Conservation (phyloP, 2,113 vertebrate genomes). For the Arenaria interpres region DNA sequence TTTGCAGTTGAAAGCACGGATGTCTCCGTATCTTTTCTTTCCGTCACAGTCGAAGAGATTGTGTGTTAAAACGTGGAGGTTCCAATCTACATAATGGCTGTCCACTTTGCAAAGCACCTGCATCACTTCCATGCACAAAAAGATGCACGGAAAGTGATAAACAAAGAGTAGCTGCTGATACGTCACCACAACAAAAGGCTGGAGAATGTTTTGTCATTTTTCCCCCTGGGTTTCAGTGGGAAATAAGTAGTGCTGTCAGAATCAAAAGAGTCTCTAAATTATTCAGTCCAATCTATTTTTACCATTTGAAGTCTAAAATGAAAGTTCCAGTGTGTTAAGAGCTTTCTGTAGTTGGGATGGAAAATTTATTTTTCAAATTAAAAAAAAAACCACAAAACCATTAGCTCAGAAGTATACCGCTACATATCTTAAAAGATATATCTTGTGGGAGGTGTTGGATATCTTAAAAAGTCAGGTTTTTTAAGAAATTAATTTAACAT, state of each 20-base stretch:
- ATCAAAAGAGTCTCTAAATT: background rate
- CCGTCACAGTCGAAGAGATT: background rate
- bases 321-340: background rate
- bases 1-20: background rate
- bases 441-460: too few relatives aligned
- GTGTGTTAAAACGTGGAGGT: fast-evolving
- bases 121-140: background rate
- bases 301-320: background rate
- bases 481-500: background rate
- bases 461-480: background rate
- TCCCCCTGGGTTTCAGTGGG: background rate
- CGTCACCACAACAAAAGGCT: background rate
- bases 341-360: background rate
- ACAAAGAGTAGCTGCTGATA: background rate
- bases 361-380: background rate
- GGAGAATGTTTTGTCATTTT: background rate
- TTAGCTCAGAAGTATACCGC: background rate
- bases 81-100: background rate
- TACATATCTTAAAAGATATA: background rate
- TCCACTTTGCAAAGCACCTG: background rate
- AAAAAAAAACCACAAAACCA: background rate
- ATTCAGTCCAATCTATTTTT: background rate
- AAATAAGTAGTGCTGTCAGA: background rate
- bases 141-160: background rate
- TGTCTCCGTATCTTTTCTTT: background rate